These are phyloP conservation scores for Oreochromis aureus DNA, from an alignment of 2,113 vertebrate species.

Conservation along the genomic window DNA sequence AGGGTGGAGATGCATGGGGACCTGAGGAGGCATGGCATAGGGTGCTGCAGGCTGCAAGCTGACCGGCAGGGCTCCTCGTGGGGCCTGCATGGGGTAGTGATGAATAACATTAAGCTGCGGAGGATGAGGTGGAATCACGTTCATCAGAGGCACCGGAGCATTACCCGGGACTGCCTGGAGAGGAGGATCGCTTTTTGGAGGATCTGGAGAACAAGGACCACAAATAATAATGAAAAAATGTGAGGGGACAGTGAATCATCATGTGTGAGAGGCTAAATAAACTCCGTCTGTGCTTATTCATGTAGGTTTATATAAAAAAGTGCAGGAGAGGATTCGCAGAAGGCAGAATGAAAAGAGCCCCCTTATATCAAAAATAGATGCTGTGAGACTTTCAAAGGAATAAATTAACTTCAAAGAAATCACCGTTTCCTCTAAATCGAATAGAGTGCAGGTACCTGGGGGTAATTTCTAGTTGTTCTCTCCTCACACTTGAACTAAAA, in stretches of 20 bases:
- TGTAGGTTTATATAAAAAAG: neutral
- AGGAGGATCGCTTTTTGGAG: constrained; percentile 77
- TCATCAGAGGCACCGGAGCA: constrained; percentile 77
- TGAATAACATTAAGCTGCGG: constrained; percentile 79
- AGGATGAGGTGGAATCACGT: constrained; percentile 72
- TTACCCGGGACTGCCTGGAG: constrained; percentile 77
- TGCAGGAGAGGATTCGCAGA: neutral
- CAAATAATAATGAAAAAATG: neutral
- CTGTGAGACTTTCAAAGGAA: neutral
- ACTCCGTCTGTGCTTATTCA: neutral
- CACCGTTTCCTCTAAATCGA: neutral
- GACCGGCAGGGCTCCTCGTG: constrained; percentile 73
- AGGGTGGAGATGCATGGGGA: constrained; percentile 85
- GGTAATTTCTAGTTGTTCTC: neutral
- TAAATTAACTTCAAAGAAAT: neutral
- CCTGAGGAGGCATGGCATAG: constrained; percentile 79
- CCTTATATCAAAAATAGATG: neutral
- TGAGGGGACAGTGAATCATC: neutral
- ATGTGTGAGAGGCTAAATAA: neutral
- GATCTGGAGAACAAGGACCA: constrained; percentile 71
- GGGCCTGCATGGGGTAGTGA: constrained; percentile 72
- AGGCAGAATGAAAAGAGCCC: neutral
- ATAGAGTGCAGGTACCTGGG: neutral
- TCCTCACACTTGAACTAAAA: neutral
- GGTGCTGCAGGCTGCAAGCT: constrained; percentile 78